Evolutionary conservation across 2,113 vertebrate species (phyloP), one percentile per base, ranked within the genome.

Genomic region (Mastomys natalensis): DNA sequence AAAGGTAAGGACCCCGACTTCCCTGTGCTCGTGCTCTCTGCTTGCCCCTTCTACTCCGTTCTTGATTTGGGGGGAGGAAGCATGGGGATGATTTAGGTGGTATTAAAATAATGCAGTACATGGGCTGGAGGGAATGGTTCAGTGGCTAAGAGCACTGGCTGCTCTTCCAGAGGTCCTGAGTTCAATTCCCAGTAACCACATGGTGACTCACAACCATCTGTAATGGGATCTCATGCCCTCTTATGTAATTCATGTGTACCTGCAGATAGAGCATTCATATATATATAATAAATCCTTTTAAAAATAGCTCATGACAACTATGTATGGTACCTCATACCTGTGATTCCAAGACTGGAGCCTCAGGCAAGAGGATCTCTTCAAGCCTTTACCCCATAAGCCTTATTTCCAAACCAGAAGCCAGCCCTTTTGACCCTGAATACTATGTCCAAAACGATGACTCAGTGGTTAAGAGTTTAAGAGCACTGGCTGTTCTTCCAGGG

Each of bases 1-100:
- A 98, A 98, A 98, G 98, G 98, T 98, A 68, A 97, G 93, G 78
- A 86, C n/a, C 22, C 19, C 70, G 62, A 51, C 64, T 43, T 60
- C 70, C 8, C 22, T 74, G 45, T 24, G 34, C 16, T 29, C 48
- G 8, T 51, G 31, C 68, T 45, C 58, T 40, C 51, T 37, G n/a
- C 13, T 60, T 40, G 55, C 17, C 29, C 64, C 5, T 22, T 58
- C 81, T 12, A 16, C 24, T 21, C 21, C 48, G 9, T 73, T 87
- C 84, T 77, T 68, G 19, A 10, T 85, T 92, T 94, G 43, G 84
- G 73, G 60, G 89, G 73, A 76, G 22, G 45, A 40, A 68, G 62
- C 78, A 26, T 43, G 40, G 76, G 87, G 62, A 87, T 95, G 81
- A 95, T 45, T 89, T 64, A 87, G 85, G 58, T 91, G 84, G 78